Evolutionary conservation across 1,140 invertebrate species (phyloP), one percentile per base, ranked within the genome.

Genomic region (Parapsyche elsis): DNA sequence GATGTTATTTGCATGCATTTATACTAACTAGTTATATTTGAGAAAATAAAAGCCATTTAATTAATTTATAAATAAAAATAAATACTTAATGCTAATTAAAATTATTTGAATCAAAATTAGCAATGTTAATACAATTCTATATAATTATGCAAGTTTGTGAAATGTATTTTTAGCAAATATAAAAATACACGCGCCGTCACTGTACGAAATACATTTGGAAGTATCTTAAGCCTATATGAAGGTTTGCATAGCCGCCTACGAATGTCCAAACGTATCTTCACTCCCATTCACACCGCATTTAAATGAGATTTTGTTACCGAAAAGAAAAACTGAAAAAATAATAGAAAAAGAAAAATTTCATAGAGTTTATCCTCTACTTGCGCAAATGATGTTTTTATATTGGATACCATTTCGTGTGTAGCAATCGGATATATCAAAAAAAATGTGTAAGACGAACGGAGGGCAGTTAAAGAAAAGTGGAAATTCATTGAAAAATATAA

Each of bases 181-280:
- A 21, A n/a, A 57, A 57, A 57, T 57, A 57, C 19, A 45, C 71
- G 45, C 19, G 19, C 38, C 71, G 44, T 38, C 71, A 46, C 71
- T 73, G 71, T 26, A 38, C 44, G 45, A 73, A 73, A 73, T 38
- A 73, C 71, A 49, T 73, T 73, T 73, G 38, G 24, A 73, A 45
- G 45, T 38, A 38, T 73, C 71, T 73, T 73, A 73, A 73, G 71
- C 71, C 45, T 38, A 38, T 21, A 49, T 24, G 71, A 38, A 49
- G 71, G 71, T 73, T 16, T 45, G 45, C 45, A 21, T 38, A 46
- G n/a, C 26, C 26, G 24, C 38, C 26, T 49, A 73, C 45, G 45
- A 73, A 73, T 73, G 71, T 73, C 71, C 71, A 38, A 67, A 23
- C 64, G 64, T 67, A 67, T 67, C 64, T 67, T 67, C 24, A 67